These are phyloP conservation scores for Lepus americanus DNA, from an alignment of 2,113 vertebrate species.

Conservation along the genomic window DNA sequence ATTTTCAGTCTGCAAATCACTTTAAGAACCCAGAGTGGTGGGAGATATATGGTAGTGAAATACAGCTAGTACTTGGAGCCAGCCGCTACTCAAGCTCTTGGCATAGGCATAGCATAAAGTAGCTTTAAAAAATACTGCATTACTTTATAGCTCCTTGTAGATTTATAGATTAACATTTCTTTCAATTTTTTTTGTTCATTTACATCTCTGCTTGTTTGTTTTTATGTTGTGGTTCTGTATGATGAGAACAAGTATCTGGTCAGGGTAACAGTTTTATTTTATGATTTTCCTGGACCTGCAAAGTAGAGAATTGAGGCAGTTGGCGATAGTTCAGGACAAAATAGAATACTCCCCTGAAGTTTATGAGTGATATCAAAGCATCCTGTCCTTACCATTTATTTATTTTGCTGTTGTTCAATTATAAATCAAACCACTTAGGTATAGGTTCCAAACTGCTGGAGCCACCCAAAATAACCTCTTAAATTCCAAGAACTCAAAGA, in stretches of 20 bases:
- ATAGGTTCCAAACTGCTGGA: background rate
- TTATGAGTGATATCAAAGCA: background rate
- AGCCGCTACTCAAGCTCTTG: background rate
- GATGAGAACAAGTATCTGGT: background rate
- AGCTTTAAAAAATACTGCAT: slow-evolving; percentile 8
- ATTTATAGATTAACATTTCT: slow-evolving; percentile 26
- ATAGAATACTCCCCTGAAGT: background rate
- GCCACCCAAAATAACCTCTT: background rate
- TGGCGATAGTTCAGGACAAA: background rate
- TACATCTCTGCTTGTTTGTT: slow-evolving; percentile 29
- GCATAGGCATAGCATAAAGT: background rate
- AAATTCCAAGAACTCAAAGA: background rate
- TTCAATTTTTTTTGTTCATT: slow-evolving; percentile 21
- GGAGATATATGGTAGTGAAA: slow-evolving; percentile 56
- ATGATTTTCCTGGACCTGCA: slow-evolving; percentile 44
- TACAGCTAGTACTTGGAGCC: slow-evolving; percentile 1
- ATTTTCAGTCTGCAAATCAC: slow-evolving; percentile 60
- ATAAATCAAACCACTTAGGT: background rate
- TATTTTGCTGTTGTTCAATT: background rate
- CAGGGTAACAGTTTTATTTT: background rate
- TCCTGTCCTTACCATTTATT: background rate
- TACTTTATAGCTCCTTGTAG: slow-evolving; percentile 8
- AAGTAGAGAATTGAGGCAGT: slow-evolving; percentile 15
- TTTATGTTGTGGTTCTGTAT: background rate
- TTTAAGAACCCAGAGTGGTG: slow-evolving; percentile 11